These are phyloP conservation scores for Cyaniris semiargus DNA, from an alignment of 2,888 invertebrate genomes.

Conservation along the genomic window DNA sequence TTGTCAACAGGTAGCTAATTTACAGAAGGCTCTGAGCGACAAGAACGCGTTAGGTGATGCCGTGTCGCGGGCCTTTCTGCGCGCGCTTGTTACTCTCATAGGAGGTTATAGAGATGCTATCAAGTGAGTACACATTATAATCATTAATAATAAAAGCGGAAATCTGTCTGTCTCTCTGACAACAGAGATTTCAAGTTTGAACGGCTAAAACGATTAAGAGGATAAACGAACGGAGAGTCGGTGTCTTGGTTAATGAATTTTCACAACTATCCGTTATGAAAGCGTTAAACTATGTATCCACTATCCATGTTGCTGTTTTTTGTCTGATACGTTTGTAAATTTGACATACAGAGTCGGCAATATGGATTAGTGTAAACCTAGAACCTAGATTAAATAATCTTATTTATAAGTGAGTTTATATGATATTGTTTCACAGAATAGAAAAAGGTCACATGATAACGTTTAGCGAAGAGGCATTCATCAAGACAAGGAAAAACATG, in stretches of 20 bases:
- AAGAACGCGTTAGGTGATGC: conserved; percentile 93
- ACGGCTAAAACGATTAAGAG: too few relatives aligned
- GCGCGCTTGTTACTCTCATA: conserved; percentile 94
- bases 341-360: too few relatives aligned
- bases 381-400: too few relatives aligned
- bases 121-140: conserved; percentile 46
- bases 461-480: conserved; percentile 92
- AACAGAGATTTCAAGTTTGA: too few relatives aligned
- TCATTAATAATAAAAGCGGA: background rate
- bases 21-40: conserved; percentile 88
- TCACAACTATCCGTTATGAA: too few relatives aligned
- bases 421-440: conserved; percentile 56
- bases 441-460: conserved; percentile 83
- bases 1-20: conserved; percentile 82
- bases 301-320: too few relatives aligned
- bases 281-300: too few relatives aligned
- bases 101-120: conserved; percentile 97
- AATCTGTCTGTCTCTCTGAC: too few relatives aligned
- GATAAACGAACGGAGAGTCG: too few relatives aligned
- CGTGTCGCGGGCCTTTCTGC: conserved; percentile 94
- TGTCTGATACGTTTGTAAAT: too few relatives aligned
- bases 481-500: conserved; percentile 92
- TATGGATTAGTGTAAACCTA: too few relatives aligned
- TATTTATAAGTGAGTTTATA: background rate
- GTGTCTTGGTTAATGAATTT: too few relatives aligned